A percentile compares a stretch with the other conserved stretches of the same genome.
Evolutionary conservation across 2,888 invertebrate species (phyloP).

Genomic region (Campoletis raptor): DNA sequence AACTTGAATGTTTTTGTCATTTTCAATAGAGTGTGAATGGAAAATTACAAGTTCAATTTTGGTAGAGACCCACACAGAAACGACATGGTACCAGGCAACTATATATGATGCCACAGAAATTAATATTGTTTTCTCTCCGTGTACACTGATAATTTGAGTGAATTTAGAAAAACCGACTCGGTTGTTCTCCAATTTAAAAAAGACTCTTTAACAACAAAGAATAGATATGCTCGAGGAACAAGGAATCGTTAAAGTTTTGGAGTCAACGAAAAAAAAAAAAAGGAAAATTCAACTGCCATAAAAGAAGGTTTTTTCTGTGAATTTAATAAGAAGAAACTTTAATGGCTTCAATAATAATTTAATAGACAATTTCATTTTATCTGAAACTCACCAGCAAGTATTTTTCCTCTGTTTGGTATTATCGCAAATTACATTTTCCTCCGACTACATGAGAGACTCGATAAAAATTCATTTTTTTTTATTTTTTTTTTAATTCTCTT

Average conservation of each 20-base stretch:
- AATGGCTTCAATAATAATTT: background rate
- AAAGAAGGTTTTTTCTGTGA: background rate
- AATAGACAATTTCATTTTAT: background rate
- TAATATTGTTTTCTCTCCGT: background rate
- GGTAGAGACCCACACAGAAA: no score
- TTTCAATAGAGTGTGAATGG: no score
- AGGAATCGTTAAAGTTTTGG: background rate
- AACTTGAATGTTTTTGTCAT: no score
- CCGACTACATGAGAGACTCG: background rate
- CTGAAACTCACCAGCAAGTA: background rate
- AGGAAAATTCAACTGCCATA: background rate
- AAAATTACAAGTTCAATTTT: no score
- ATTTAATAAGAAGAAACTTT: background rate
- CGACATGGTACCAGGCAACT: no score
- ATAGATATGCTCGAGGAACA: background rate
- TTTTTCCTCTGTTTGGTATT: slow-evolving; percentile 1
- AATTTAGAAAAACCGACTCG: background rate
- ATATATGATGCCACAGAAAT: no score
- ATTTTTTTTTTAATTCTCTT: background rate
- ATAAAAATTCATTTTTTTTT: slow-evolving; percentile 10
- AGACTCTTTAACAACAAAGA: background rate
- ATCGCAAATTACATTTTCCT: slow-evolving; percentile 7
- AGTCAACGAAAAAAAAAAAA: background rate
- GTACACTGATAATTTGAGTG: background rate
- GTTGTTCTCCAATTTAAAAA: background rate